phyloP scores from a whole-genome alignment of 2,888 invertebrate genomes.

The Polydrusus cervinus region DNA sequence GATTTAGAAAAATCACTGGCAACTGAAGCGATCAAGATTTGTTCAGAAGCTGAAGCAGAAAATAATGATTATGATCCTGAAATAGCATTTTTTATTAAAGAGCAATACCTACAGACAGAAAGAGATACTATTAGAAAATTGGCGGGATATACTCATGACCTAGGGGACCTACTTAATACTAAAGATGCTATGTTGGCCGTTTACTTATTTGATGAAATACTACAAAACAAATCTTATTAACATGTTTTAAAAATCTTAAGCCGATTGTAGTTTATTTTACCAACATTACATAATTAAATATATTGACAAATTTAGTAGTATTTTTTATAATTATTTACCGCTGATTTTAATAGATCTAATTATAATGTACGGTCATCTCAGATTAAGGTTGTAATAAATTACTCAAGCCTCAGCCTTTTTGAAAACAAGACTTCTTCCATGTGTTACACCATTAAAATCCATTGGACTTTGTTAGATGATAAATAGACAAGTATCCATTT shows the following conservation, averaged over 20 bases:
- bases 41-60: conserved; percentile 76
- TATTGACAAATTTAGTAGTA: too few relatives aligned
- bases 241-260: conserved; percentile 11
- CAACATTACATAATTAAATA: too few relatives aligned
- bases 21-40: conserved; percentile 79
- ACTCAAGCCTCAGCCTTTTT: too few relatives aligned
- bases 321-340: too few relatives aligned
- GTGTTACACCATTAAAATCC: too few relatives aligned
- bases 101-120: conserved; percentile 82
- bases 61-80: conserved; percentile 79
- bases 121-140: conserved; percentile 79
- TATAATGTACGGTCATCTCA: too few relatives aligned
- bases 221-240: conserved; percentile 64
- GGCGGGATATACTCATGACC: conserved; percentile 84
- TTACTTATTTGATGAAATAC: conserved; percentile 84
- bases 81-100: conserved; percentile 84
- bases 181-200: conserved; percentile 79
- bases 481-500: too few relatives aligned
- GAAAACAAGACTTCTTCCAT: too few relatives aligned
- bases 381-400: too few relatives aligned
- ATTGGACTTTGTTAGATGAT: too few relatives aligned
- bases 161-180: conserved; percentile 77
- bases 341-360: too few relatives aligned
- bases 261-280: neutral
- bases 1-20: conserved; percentile 85